Base-by-base conservation (phyloP, 2,797 vertebrate species). In the Antrozous pallidus region DNA sequence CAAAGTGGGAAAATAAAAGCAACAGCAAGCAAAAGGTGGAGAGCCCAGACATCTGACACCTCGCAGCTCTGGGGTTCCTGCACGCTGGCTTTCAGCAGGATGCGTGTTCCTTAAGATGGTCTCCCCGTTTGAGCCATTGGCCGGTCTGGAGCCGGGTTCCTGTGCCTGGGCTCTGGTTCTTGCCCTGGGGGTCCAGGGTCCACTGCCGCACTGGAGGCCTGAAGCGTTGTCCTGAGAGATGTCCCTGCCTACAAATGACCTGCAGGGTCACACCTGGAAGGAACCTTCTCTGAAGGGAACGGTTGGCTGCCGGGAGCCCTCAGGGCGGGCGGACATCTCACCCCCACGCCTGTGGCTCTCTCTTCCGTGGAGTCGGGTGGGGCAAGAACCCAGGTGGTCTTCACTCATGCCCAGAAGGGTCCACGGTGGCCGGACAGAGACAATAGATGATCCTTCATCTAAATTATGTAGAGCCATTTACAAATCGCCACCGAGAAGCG, bases 281-380 rank as follows among this genome's bases (percentile, higher is more conserved):
- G 31, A 63, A 28, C 42, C 56, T 49, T 14, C 42, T 49, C 42
- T 42, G 80, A 20, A 69, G 81, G 58, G 77, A 51, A 8, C 5
- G 16, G 31, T 10, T 61, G 13, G 6, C 3, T 58, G 65, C 40
- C 2, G 0, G 0, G 33, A 36, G 69, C 22, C 3, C 0, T 28
- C 4, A 10, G 4, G 0, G 2, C 2, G 3, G 3, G 5, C 31
- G 12, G 31, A 5, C 1, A 2, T 6, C 33, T 17, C 40, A 42
- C 16, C 6, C 33, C 3, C 10, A 13, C 69, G 10, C 38, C 85
- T 40, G 38, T 1, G 33, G 20, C 36, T 70, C 69, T 65, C 13
- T 47, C 42, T 40, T 31, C 63, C 38, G 18, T 36, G 24, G 38
- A 8, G 31, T 40, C 8, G 9, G 9, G 17, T 0, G 38, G 73